Evolutionary conservation across 2,888 invertebrate genomes (phyloP).

Genomic region (Clistopyga incitator): DNA sequence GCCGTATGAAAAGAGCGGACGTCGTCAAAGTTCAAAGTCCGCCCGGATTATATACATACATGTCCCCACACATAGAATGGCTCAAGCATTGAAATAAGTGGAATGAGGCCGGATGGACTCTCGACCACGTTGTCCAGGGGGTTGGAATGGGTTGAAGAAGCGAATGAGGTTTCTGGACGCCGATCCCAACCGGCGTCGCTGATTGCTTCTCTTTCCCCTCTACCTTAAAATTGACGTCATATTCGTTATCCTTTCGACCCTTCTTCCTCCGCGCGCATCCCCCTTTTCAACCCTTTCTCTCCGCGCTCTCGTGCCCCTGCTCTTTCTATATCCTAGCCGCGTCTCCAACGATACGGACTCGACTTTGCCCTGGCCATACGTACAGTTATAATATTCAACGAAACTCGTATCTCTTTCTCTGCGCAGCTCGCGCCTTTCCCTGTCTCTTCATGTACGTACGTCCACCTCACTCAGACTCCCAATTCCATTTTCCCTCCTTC

Average conservation of each 20-base stretch:
- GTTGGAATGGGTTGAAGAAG: slow-evolving; percentile 63
- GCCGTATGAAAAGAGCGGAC: slow-evolving; percentile 46
- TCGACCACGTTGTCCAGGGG: slow-evolving; percentile 58
- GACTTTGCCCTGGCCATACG: slow-evolving; percentile 54
- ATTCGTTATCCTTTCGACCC: slow-evolving; percentile 84
- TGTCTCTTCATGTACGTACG: background rate
- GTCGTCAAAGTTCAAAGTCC: slow-evolving; percentile 79
- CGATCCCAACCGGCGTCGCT: slow-evolving; percentile 76
- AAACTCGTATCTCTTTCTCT: slow-evolving; percentile 55
- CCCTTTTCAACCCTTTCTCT: slow-evolving; percentile 63
- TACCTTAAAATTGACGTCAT: slow-evolving; percentile 83
- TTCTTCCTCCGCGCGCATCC: slow-evolving; percentile 77
- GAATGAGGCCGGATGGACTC: slow-evolving; percentile 43
- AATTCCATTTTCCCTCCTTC: slow-evolving; percentile 48
- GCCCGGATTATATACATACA: slow-evolving; percentile 61
- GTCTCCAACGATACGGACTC: slow-evolving; percentile 58
- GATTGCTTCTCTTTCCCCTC: slow-evolving; percentile 81
- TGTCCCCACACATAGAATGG: slow-evolving; percentile 39
- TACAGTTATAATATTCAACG: slow-evolving; percentile 60
- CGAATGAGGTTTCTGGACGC: slow-evolving; percentile 64
- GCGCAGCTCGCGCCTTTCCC: slow-evolving; percentile 7
- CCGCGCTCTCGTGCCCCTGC: slow-evolving; percentile 36
- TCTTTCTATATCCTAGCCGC: slow-evolving; percentile 30
- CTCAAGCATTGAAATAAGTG: slow-evolving; percentile 58
- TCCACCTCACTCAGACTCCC: slow-evolving; percentile 41